These are phyloP conservation scores for Anastrepha ludens DNA, from an alignment of 1,140 invertebrate genomes.

Conservation along the genomic window DNA sequence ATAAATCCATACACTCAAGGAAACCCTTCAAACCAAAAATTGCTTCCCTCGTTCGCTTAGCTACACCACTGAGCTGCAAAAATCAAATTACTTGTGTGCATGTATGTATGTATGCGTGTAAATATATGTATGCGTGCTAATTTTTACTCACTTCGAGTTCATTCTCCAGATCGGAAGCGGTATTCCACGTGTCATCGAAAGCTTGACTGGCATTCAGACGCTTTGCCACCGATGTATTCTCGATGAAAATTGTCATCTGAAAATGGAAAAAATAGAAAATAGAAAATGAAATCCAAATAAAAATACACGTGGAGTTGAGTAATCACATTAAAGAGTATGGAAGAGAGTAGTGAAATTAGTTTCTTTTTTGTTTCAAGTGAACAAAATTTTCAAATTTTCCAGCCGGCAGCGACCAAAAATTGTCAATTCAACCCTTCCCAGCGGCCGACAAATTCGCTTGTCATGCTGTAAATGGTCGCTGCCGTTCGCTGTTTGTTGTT, in stretches of 20 bases:
- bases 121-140: background rate
- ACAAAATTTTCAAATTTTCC: background rate
- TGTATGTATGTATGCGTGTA: background rate
- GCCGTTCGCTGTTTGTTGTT: background rate
- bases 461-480: background rate
- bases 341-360: background rate
- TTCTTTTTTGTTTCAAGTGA: background rate
- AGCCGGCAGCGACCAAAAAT: background rate
- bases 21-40: background rate
- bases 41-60: background rate
- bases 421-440: background rate
- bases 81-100: background rate
- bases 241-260: constrained; percentile 67
- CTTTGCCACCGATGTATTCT: constrained; percentile 63
- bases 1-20: background rate
- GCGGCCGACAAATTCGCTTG: background rate
- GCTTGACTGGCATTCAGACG: constrained; percentile 73
- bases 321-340: background rate
- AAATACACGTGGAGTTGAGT: background rate
- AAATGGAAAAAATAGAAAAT: constrained; percentile 9
- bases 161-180: constrained; percentile 72
- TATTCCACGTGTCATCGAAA: constrained; percentile 72
- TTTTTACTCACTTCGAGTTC: constrained; percentile 69
- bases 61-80: background rate
- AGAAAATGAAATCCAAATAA: background rate